These are phyloP conservation scores for Antigone vipio DNA, from an alignment of 2,113 vertebrate genomes.

Conservation along the genomic window DNA sequence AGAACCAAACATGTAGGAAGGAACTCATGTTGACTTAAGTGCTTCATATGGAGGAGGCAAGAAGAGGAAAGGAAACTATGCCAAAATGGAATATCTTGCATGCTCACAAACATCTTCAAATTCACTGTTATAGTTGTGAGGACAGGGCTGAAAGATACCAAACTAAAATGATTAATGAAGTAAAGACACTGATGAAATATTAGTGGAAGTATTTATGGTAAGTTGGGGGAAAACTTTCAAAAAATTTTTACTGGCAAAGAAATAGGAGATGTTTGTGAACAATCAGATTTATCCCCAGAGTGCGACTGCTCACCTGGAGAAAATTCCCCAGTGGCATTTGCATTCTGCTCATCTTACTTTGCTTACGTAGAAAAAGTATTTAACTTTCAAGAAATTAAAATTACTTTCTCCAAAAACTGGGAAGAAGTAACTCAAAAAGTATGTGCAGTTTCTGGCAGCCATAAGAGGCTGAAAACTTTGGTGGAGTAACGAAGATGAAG, in stretches of 20 bases:
- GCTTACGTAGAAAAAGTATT: background rate
- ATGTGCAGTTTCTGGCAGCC: background rate
- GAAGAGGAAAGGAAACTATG: background rate
- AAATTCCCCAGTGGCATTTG: background rate
- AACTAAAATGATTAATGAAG: background rate
- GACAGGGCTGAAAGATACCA: background rate
- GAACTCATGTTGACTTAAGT: background rate
- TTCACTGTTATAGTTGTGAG: background rate
- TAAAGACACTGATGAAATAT: background rate
- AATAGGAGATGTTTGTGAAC: background rate
- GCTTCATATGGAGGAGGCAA: background rate
- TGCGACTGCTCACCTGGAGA: background rate
- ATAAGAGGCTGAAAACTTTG: background rate
- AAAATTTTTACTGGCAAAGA: background rate
- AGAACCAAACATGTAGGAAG: background rate
- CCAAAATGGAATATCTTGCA: background rate
- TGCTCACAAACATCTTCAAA: background rate
- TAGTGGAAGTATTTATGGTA: background rate
- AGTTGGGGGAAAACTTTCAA: background rate
- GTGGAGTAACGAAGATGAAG: background rate
- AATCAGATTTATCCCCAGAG: background rate
- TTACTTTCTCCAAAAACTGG: background rate
- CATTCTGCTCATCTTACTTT: background rate
- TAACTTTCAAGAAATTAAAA: background rate
- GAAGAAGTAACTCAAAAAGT: background rate